A percentile compares a stretch with the other conserved stretches of the same genome.
Evolutionary conservation across 2,797 vertebrate genomes (phyloP).

Genomic region (Cyclura pinguis): DNA sequence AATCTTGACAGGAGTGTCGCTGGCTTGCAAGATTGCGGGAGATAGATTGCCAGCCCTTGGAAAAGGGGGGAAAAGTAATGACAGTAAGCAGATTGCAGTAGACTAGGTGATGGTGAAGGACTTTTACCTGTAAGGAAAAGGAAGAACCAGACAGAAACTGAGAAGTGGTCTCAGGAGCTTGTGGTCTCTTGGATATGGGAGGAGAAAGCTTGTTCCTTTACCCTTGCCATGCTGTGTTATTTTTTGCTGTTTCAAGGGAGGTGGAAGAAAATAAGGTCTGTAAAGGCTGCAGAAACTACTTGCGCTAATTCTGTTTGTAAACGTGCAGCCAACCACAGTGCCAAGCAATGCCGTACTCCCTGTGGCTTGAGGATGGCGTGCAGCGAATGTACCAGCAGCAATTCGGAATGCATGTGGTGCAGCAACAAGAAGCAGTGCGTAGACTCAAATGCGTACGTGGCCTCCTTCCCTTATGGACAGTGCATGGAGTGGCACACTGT

Average conservation of each 20-base stretch:
- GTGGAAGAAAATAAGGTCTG: background rate
- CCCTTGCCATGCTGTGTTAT: too few relatives aligned
- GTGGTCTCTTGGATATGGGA: background rate
- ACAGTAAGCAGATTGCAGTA: background rate
- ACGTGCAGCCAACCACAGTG: slow-evolving; percentile 92
- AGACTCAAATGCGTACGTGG: slow-evolving; percentile 97
- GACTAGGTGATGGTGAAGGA: background rate
- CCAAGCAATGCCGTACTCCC: slow-evolving; percentile 94
- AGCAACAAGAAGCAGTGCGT: slow-evolving; percentile 99
- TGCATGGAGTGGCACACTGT: slow-evolving; percentile 99
- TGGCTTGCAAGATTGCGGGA: background rate
- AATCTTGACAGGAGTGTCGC: background rate
- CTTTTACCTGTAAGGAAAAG: background rate
- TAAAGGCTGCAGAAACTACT: background rate
- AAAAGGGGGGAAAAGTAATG: background rate
- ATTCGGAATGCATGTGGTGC: slow-evolving; percentile 99
- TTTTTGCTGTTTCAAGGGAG: too few relatives aligned
- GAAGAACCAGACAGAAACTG: background rate
- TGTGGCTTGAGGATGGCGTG: slow-evolving; percentile 90
- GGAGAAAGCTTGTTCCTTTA: background rate
- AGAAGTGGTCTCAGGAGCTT: background rate
- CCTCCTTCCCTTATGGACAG: slow-evolving; percentile 97
- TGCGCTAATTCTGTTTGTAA: background rate
- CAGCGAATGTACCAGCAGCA: slow-evolving; percentile 93
- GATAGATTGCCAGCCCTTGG: background rate